Conservation (phyloP, 53 echinoderm and acorn worm species). For the Antedon mediterranea region DNA sequence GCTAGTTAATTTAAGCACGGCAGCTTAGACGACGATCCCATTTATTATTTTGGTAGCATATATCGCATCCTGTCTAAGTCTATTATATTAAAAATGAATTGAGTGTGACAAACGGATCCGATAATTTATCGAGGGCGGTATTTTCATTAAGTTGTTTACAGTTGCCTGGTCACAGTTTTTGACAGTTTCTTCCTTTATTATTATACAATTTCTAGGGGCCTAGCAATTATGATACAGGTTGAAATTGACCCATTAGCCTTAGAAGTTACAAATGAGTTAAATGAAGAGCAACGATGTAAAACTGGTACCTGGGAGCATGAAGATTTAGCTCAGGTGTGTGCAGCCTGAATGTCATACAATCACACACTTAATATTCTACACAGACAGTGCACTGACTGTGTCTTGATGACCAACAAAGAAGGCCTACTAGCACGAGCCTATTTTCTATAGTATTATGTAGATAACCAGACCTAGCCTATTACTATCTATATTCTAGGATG, state of each 20-base stretch:
- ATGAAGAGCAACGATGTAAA: conserved; percentile 47
- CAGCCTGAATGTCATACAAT: background rate
- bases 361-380: too few species aligned
- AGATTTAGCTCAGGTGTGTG: conserved; percentile 86
- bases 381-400: too few species aligned
- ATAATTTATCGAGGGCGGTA: background rate
- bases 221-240: background rate
- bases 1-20: background rate
- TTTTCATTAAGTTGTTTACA: background rate
- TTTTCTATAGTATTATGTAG: too few species aligned
- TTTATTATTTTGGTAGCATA: background rate
- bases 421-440: too few species aligned
- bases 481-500: too few species aligned
- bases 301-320: conserved; percentile 94
- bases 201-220: too few species aligned
- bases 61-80: background rate
- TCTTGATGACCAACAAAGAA: too few species aligned
- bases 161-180: background rate
- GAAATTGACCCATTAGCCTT: conserved; percentile 88
- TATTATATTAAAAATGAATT: background rate
- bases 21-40: background rate
- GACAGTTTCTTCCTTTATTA: too few species aligned
- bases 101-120: background rate
- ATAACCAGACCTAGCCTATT: too few species aligned
- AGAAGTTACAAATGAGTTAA: conserved; percentile 46